phyloP scores from a whole-genome alignment of 2,113 vertebrate genomes.

The Stigmatopora argus region DNA sequence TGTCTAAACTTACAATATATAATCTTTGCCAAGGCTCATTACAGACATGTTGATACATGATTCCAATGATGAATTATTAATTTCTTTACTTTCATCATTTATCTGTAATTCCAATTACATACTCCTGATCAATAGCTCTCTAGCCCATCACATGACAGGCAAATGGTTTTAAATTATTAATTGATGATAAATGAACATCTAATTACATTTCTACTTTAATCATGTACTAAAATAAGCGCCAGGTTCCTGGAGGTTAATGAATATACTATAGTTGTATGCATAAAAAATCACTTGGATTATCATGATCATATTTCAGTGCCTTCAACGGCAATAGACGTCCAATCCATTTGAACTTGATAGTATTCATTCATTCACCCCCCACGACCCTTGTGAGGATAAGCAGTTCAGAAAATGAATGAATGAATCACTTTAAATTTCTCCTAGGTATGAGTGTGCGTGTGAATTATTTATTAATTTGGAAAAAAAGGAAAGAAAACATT shows the following conservation, averaged over 20 bases:
- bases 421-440: too few relatives aligned
- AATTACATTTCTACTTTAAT: slow-evolving; percentile 47
- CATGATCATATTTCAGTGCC: background rate
- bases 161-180: slow-evolving; percentile 56
- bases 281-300: background rate
- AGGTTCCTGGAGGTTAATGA: background rate
- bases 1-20: background rate
- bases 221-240: slow-evolving; percentile 2
- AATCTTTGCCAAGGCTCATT: background rate
- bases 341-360: too few relatives aligned
- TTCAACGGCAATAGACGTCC: too few relatives aligned
- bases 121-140: slow-evolving; percentile 43
- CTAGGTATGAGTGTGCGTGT: too few relatives aligned
- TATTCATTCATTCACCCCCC: too few relatives aligned
- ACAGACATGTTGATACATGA: background rate
- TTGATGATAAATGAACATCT: slow-evolving; percentile 44
- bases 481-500: too few relatives aligned
- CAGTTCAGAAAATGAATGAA: too few relatives aligned
- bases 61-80: slow-evolving; percentile 15
- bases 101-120: slow-evolving; percentile 35
- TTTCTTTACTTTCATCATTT: slow-evolving; percentile 29
- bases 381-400: too few relatives aligned
- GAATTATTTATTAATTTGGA: too few relatives aligned
- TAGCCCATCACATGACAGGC: slow-evolving; percentile 35
- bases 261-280: slow-evolving; percentile 9